phyloP scores from a whole-genome alignment of 2,797 vertebrate species.

The Lepilemur ruficaudatus region DNA sequence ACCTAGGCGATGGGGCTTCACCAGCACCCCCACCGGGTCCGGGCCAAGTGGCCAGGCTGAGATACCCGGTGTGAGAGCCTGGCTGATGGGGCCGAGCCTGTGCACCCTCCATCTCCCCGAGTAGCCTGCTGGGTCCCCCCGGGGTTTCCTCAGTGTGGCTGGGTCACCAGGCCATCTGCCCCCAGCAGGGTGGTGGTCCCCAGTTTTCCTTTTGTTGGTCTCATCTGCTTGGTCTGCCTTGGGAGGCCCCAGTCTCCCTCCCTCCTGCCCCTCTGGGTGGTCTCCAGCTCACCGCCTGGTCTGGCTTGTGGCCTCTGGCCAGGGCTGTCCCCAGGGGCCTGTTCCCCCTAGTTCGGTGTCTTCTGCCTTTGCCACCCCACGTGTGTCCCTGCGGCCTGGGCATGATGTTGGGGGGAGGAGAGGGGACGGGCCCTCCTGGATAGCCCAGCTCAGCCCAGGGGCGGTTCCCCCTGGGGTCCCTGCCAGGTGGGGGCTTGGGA shows the following conservation, averaged over 20 bases:
- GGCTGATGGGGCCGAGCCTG: not conserved
- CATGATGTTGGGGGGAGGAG: not conserved
- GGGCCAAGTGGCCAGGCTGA: not conserved
- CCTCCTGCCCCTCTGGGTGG: not conserved
- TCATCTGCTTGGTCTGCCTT: no score
- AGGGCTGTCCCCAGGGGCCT: not conserved
- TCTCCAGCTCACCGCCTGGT: not conserved
- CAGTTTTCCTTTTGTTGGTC: not conserved
- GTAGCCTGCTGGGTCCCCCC: no score
- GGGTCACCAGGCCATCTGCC: not conserved
- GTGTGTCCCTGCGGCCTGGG: not conserved
- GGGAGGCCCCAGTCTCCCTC: no score
- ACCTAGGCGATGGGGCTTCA: not conserved
- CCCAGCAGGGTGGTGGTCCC: not conserved
- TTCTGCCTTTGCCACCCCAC: not conserved
- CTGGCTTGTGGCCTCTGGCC: not conserved
- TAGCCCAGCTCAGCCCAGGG: not conserved
- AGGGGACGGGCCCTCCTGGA: not conserved
- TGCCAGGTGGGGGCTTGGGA: not conserved
- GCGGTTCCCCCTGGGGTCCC: not conserved
- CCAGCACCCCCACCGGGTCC: not conserved
- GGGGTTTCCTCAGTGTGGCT: not conserved
- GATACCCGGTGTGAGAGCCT: not conserved
- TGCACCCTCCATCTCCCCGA: not conserved
- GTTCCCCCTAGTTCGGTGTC: not conserved